Evolutionary conservation across 2,113 vertebrate species (phyloP).

Genomic region (Poecile atricapillus): DNA sequence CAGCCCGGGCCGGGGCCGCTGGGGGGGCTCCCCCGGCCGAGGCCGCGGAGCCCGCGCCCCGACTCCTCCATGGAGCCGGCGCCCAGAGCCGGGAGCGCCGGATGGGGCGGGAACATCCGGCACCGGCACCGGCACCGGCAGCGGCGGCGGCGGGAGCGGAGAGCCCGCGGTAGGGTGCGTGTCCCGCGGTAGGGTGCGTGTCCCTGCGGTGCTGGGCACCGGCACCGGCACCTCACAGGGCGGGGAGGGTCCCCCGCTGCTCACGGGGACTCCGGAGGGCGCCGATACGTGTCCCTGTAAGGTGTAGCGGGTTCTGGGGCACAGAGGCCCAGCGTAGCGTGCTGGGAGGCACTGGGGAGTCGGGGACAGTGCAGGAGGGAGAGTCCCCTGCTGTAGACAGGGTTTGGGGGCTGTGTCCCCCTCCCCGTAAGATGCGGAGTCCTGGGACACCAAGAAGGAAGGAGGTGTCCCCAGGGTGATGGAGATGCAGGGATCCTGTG

Average conservation of each 20-base stretch:
- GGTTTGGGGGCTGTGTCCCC: neutral
- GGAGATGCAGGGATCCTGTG: neutral
- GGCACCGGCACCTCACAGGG: accelerated
- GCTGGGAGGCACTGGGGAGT: neutral
- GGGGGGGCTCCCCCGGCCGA: neutral
- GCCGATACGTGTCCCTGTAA: accelerated
- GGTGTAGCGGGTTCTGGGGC: neutral
- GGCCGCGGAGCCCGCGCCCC: neutral
- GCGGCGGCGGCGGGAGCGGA: neutral
- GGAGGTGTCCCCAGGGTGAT: neutral
- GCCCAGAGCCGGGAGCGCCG: neutral
- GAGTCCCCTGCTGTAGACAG: neutral
- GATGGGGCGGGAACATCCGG: neutral
- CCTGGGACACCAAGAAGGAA: neutral
- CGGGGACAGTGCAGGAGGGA: neutral
- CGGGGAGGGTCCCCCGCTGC: neutral
- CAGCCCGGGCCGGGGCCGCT: neutral
- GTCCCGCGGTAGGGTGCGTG: neutral
- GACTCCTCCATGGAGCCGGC: neutral
- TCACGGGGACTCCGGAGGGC: accelerated
- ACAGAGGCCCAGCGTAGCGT: accelerated
- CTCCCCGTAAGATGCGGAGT: neutral
- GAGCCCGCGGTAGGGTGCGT: neutral
- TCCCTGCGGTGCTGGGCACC: neutral
- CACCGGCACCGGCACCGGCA: neutral